phyloP scores from a whole-genome alignment of 2,797 vertebrate genomes.

The Acipenser oxyrinchus region DNA sequence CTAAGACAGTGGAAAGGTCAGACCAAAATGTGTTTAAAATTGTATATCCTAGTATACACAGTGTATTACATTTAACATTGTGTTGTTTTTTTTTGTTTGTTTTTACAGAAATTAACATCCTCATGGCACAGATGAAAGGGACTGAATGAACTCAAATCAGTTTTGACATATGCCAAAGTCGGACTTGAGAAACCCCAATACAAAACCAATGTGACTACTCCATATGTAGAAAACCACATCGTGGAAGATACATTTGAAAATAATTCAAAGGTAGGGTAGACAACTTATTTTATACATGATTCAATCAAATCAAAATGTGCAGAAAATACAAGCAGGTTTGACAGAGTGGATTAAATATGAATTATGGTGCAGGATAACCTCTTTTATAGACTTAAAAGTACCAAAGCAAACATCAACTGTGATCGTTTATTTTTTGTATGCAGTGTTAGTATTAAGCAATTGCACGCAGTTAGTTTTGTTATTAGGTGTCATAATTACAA shows the following conservation, averaged over 20 bases:
- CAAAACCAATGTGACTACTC: background rate
- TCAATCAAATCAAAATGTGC: too few species aligned
- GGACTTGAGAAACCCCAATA: slow-evolving; percentile 28
- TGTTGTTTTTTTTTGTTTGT: background rate
- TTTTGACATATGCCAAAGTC: slow-evolving; percentile 50
- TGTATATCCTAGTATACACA: background rate
- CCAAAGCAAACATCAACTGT: too few species aligned
- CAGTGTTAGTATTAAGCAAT: too few species aligned
- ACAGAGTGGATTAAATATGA: too few species aligned
- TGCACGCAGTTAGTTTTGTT: too few species aligned
- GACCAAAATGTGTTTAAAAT: too few species aligned
- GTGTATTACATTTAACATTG: background rate
- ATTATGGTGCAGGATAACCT: too few species aligned
- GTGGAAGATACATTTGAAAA: background rate
- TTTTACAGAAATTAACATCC: slow-evolving; percentile 54
- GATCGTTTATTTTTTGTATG: too few species aligned
- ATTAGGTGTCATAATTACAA: too few species aligned
- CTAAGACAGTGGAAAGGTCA: slow-evolving; percentile 55
- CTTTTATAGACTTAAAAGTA: too few species aligned
- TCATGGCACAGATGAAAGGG: slow-evolving; percentile 63
- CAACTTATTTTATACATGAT: too few species aligned
- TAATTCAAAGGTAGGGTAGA: background rate
- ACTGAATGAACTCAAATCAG: slow-evolving; percentile 49
- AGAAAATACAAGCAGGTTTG: too few species aligned
- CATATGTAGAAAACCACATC: background rate